Base-by-base conservation (phyloP, 2,888 invertebrate species). In the Sinhomidia bicolor region DNA sequence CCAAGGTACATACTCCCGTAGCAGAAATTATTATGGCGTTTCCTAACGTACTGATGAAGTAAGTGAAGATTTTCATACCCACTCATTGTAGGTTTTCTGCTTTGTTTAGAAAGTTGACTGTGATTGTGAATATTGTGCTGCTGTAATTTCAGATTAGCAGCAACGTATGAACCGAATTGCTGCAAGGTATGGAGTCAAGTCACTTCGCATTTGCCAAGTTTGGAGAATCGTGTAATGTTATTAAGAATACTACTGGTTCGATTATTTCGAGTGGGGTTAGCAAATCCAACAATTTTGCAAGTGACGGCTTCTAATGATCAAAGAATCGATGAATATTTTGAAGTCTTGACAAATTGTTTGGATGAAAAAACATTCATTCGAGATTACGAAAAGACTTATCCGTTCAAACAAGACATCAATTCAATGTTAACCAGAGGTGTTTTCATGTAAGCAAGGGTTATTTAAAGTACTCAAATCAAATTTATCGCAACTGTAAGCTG, bases 351-450 rank as follows among this genome's bases (percentile, higher is more conserved):
- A 26, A 94, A 94, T 65, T 94, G 94, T 68, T 93, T 95, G 29
- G 93, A 94, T 14, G 95, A 95, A 86, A 94, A 94, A 90, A 93
- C 94, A 76, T 96, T 97, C 92, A 95, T 96, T 60, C 94, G 94
- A 12, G 97, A 97, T 94, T 97, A 96, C 93, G 95, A 96, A 93
- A 93, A 94, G 0, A 94, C 95, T 88, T 96, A 95, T 93, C 96
- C 96, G 0, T 94, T 97, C 10, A 94, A 95, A 76, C 94, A 94
- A n/a, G 96, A 97, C 93, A 93, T 96, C n/a, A 95, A 95, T 60
- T 93, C 95, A 92, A 93, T 96, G 54, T 93, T 94, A 5, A 95
- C 95, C 90, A 94, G 95, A 0, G 96, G 95, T 92, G 95, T 95
- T 14, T 95, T 95, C 60, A 94, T 96, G 96, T 96, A 95, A 95